phyloP scores from a whole-genome alignment of 2,113 vertebrate genomes.

The Himantopus leucocephalus region DNA sequence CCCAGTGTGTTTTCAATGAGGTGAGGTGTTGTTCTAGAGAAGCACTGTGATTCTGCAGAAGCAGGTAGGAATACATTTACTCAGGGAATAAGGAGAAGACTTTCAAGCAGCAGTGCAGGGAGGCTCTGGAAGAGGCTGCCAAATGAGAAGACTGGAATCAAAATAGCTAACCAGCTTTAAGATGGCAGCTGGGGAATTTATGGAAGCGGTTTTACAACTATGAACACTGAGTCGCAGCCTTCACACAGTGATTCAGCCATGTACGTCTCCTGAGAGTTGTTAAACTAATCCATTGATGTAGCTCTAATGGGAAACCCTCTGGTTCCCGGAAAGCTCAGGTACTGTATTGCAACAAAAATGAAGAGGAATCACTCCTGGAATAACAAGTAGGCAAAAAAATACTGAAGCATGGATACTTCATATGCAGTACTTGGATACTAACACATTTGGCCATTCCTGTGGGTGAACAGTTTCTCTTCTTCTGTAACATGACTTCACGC shows the following conservation, averaged over 20 bases:
- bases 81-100: not conserved
- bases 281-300: not conserved
- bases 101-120: not conserved
- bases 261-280: not conserved
- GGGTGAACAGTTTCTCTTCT: not conserved
- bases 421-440: not conserved
- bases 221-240: not conserved
- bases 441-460: not conserved
- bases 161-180: not conserved
- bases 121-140: not conserved
- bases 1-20: not conserved
- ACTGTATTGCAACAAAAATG: fast-evolving
- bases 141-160: not conserved
- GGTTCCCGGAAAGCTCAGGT: not conserved
- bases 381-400: not conserved
- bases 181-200: not conserved
- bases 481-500: not conserved
- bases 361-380: not conserved
- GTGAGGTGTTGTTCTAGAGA: not conserved
- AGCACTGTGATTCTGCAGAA: not conserved
- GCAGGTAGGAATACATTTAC: not conserved
- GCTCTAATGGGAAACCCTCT: not conserved
- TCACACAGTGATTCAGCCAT: not conserved
- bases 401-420: not conserved
- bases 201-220: not conserved